Base-by-base conservation (phyloP, 1,140 invertebrate species). In the Sarcophaga peregrina region DNA sequence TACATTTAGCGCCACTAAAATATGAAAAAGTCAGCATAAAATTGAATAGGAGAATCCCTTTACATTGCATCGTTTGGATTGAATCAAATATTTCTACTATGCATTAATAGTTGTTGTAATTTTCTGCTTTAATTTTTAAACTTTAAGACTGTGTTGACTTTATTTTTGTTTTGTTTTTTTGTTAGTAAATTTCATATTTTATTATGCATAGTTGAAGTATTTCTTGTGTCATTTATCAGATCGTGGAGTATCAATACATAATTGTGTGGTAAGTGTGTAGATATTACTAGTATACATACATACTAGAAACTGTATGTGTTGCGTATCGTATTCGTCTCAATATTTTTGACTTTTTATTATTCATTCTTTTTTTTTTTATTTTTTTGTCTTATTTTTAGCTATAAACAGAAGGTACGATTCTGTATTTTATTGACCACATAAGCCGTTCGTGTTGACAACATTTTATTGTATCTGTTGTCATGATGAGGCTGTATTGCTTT, bases 351-450 rank as follows among this genome's bases (percentile, higher is more conserved):
- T 58, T 58, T 58, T 58, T 13, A 37, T 37, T 37, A 37, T 37
- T 37, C 25, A 37, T 37, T 37, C 6, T 13, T 58, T 10, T 0
- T 58, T 58, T 58, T 11, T 5, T 58, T n/a, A n/a, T 76, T 76
- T 76, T 47, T 76, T 76, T 17, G 48, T 76, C n/a, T 47, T 76
- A 76, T 76, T 76, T 48, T n/a, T 48, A 20, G 50, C 25, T 47
- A 78, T 78, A 78, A 78, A 78, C 75, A 78, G 75, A 78, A 78
- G 75, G 75, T 78, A 78, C 50, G 75, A 78, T 78, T 78, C 47
- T 78, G 50, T 47, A 78, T 78, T 78, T 78, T 78, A 78, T 78
- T 78, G 75, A 78, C 75, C 75, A 78, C 75, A 78, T 78, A 78
- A 78, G 75, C 75, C 20, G 75, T 50, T 78, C 75, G 75, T 78